A percentile compares a stretch with the other conserved stretches of the same genome.
phyloP scores from a whole-genome alignment of 2,888 invertebrate species.

The Bibio marci region DNA sequence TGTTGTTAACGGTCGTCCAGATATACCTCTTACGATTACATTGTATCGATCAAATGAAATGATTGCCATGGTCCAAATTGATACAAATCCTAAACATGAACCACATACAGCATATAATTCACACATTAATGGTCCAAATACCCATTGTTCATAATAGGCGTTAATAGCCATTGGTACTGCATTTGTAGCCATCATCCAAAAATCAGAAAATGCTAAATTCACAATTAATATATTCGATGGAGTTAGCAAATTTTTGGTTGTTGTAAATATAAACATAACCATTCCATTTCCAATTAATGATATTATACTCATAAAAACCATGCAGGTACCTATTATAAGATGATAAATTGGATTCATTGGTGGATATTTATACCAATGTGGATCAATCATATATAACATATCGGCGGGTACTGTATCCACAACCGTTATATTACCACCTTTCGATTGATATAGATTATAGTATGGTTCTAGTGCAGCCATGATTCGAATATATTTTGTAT shows the following conservation, averaged over 20 bases:
- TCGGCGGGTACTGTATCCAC: slow-evolving; percentile 62
- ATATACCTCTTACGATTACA: slow-evolving; percentile 38
- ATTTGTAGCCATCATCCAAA: slow-evolving; percentile 32
- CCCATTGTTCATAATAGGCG: slow-evolving; percentile 2
- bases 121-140: slow-evolving; percentile 29
- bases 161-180: slow-evolving; percentile 24
- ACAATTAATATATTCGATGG: slow-evolving; percentile 38
- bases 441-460: too few relatives aligned
- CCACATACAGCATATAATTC: slow-evolving; percentile 38
- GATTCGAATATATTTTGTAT: too few relatives aligned
- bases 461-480: too few relatives aligned
- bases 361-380: slow-evolving; percentile 76
- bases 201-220: slow-evolving; percentile 36
- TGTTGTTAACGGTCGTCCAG: slow-evolving; percentile 32
- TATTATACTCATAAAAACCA: slow-evolving; percentile 47
- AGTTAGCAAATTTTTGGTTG: slow-evolving; percentile 32
- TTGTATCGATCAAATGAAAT: slow-evolving; percentile 38
- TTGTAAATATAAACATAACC: slow-evolving; percentile 40
- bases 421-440: too few relatives aligned
- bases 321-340: slow-evolving; percentile 59
- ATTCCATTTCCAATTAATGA: slow-evolving; percentile 27
- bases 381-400: slow-evolving; percentile 47
- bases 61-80: slow-evolving; percentile 37
- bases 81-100: slow-evolving; percentile 37
- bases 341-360: slow-evolving; percentile 83